phyloP scores from a whole-genome alignment of 2,797 vertebrate genomes.

The Pyrocephalus nanus region DNA sequence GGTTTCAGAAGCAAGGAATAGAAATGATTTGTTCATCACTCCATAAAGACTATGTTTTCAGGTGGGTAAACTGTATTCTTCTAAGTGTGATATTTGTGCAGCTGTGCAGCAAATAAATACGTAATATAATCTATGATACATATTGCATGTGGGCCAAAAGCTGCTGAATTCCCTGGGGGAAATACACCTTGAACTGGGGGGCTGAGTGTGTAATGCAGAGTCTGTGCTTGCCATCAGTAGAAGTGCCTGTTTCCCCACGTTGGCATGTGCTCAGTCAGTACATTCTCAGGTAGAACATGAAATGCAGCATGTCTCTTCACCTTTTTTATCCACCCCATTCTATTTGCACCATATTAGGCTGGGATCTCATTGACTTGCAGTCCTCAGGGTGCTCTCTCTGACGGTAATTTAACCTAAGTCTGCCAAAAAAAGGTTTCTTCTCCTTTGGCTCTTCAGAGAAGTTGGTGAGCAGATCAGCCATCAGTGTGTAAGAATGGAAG shows the following conservation, averaged over 20 bases:
- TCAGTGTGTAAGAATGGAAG: background rate
- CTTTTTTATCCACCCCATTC: background rate
- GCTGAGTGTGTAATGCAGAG: background rate
- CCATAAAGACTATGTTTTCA: background rate
- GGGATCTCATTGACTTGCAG: background rate
- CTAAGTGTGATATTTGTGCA: background rate
- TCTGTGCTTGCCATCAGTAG: background rate
- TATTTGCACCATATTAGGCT: background rate
- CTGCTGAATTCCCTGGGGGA: background rate
- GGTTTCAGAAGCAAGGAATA: background rate
- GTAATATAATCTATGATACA: background rate
- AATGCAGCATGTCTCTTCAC: background rate
- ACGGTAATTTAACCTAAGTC: background rate
- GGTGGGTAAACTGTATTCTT: background rate
- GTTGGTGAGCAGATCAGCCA: background rate
- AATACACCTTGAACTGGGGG: background rate
- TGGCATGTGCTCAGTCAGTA: background rate
- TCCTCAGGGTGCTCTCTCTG: background rate
- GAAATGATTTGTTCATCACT: background rate
- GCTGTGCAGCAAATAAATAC: background rate
- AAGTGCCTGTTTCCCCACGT: background rate
- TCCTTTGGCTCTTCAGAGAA: background rate
- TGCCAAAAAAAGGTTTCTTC: background rate
- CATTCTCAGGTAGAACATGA: background rate
- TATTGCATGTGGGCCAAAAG: background rate